Base-by-base conservation (phyloP, 2,113 vertebrate species). In the western clawed frog (Xenopus tropicalis) region DNA sequence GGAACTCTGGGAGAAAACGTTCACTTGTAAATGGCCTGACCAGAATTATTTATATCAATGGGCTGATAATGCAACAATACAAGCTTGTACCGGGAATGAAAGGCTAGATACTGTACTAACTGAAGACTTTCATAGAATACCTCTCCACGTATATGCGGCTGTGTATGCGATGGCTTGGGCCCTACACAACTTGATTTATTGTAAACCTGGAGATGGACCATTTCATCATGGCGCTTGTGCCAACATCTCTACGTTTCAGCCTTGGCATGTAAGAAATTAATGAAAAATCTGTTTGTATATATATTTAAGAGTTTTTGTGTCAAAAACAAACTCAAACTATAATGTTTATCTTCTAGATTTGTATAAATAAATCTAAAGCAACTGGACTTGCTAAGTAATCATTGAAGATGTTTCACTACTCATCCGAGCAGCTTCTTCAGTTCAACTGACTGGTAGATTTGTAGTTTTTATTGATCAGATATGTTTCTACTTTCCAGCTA, bases 281-380 rank as follows among this genome's bases (percentile, higher is more conserved):
- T 20, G 19, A 19, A 10, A 37, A 37, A 37, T 37, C 29, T 37
- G 29, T 37, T 37, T 37, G 5, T 54, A 13, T 54, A 6, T 54
- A n/a, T 16, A 13, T n/a, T 17, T 54, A 16, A 17, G 7, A 16
- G 51, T 7, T 4, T 54, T 54, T 54, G 19, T 58, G 11, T 11
- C n/a, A n/a, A n/a, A n/a, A n/a, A n/a, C n/a, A n/a, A n/a, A n/a
- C n/a, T n/a, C n/a, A n/a, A 75, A 54, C n/a, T 75, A 3, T 81
- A 90, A 17, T 48, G 81, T 48, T 83, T 91, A 77, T 85, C 17
- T 66, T 4, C 16, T 14, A 1, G 5, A 24, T 22, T 20, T 17
- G 20, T 23, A 17, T n/a, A n/a, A n/a, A n/a, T n/a, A n/a, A n/a
- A n/a, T n/a, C n/a, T n/a, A n/a, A n/a, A n/a, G n/a, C n/a, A n/a